Base-by-base conservation (phyloP, 2,888 invertebrate species). In the Trachelus troglodyta region DNA sequence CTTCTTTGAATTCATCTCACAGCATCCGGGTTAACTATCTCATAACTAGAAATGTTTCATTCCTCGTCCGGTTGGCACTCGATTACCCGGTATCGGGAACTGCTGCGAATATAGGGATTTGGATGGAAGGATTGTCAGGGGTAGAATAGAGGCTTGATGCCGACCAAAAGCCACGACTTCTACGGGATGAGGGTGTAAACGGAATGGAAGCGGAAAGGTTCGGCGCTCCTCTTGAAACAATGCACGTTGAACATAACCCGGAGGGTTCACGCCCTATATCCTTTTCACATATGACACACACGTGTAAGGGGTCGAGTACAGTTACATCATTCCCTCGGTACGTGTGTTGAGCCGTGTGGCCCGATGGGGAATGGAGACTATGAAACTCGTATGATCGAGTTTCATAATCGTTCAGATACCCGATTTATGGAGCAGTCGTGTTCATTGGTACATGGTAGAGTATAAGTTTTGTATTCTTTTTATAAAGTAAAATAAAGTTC, bases 231-330 rank as follows among this genome's bases (percentile, higher is more conserved):
- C 15, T 68, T 75, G 75, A 79, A 82, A 81, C 82, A 82, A 81
- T 81, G 77, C 79, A 31, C 75, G 78, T 77, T 81, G 78, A 80
- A 80, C 79, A 78, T 79, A 77, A 79, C 78, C 78, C 71, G 15
- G 71, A 71, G 71, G 56, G 56, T 56, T 56, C 56, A 56, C 56
- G 56, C 56, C 56, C 56, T 56, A 56, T 23, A 56, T 56, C 56
- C 56, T 23, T 56, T 9, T 56, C 56, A 23, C 56, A 56, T 56
- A 23, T 56, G 56, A 56, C 56, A 56, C 23, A 56, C 56, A 9
- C 56, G 56, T 56, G 23, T 23, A 2, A 56, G 56, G 56, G 56
- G 56, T 56, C 23, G 56, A 23, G 23, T 23, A 56, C 56, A 56
- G 56, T 56, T 56, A 56, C 56, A 56, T 56, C 56, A 56, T 23